Conservation (phyloP, 2,797 vertebrate species). For the Anolis apletophallus region DNA sequence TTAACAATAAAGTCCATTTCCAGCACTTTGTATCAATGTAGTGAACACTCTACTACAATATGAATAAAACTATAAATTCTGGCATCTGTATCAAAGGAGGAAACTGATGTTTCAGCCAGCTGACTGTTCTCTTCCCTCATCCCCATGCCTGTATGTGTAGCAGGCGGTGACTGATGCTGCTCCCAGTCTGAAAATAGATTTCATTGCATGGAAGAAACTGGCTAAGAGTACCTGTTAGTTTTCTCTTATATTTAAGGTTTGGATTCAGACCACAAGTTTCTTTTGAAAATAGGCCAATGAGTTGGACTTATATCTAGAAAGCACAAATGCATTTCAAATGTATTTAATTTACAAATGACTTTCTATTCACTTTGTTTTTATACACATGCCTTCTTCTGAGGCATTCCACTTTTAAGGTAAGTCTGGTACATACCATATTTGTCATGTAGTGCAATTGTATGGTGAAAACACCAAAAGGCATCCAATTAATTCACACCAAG, state of each 20-base stretch:
- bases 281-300: neutral
- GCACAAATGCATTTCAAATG: neutral
- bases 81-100: neutral
- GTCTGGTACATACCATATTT: constrained; percentile 45
- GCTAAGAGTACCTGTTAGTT: neutral
- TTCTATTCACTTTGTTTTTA: constrained; percentile 50
- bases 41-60: neutral
- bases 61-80: neutral
- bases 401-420: constrained; percentile 60
- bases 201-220: neutral
- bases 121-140: neutral
- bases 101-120: neutral
- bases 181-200: neutral
- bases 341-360: neutral
- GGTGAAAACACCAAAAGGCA: constrained; percentile 8
- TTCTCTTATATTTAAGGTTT: neutral
- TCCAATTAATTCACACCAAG: neutral
- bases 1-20: neutral
- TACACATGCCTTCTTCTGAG: constrained; percentile 41
- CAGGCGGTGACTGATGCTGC: neutral
- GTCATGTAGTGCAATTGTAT: constrained; percentile 53
- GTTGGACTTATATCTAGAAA: neutral
- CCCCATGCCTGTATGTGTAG: neutral
- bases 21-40: neutral
- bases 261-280: neutral